Conservation (phyloP, 2,113 vertebrate genomes). For the Gasterosteus aculeatus region DNA sequence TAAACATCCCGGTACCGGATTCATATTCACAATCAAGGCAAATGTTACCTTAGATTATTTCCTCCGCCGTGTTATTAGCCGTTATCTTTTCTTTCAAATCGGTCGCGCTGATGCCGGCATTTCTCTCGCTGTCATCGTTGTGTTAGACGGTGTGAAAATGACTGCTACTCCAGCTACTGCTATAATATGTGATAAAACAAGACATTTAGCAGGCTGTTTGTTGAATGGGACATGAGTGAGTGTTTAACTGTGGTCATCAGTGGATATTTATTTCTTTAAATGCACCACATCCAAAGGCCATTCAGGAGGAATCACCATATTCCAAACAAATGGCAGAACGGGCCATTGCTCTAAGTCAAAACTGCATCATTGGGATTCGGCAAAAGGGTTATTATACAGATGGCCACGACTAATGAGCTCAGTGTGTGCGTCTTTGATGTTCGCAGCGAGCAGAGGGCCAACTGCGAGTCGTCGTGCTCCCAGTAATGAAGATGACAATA, state of each 20-base stretch:
- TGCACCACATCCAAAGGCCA: slow-evolving; percentile 38
- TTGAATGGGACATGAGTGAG: slow-evolving; percentile 40
- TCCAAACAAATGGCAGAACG: slow-evolving; percentile 61
- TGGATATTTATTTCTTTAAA: slow-evolving; percentile 16
- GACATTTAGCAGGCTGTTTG: slow-evolving; percentile 38
- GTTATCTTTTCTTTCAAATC: slow-evolving; percentile 57
- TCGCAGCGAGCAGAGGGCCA: slow-evolving; percentile 65
- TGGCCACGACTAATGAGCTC: slow-evolving; percentile 82
- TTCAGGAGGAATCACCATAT: slow-evolving; percentile 51
- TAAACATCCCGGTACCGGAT: slow-evolving; percentile 73
- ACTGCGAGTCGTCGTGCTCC: slow-evolving; percentile 65
- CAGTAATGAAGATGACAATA: slow-evolving; percentile 72
- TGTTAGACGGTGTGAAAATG: slow-evolving; percentile 16
- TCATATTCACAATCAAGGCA: slow-evolving; percentile 73
- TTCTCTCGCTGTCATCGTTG: slow-evolving; percentile 13
- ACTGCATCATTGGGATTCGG: slow-evolving; percentile 73
- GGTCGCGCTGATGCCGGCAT: slow-evolving; percentile 23
- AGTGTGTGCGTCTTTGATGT: slow-evolving; percentile 74
- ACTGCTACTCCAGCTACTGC: slow-evolving; percentile 16
- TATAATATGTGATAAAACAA: slow-evolving; percentile 26
- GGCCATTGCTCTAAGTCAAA: slow-evolving; percentile 73
- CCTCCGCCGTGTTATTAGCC: slow-evolving; percentile 58
- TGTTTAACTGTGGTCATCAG: slow-evolving; percentile 48
- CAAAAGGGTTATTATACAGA: slow-evolving; percentile 79
- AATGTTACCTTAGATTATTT: slow-evolving; percentile 65